These are phyloP conservation scores for Vidua chalybeata DNA, from an alignment of 2,113 vertebrate species.

Conservation along the genomic window DNA sequence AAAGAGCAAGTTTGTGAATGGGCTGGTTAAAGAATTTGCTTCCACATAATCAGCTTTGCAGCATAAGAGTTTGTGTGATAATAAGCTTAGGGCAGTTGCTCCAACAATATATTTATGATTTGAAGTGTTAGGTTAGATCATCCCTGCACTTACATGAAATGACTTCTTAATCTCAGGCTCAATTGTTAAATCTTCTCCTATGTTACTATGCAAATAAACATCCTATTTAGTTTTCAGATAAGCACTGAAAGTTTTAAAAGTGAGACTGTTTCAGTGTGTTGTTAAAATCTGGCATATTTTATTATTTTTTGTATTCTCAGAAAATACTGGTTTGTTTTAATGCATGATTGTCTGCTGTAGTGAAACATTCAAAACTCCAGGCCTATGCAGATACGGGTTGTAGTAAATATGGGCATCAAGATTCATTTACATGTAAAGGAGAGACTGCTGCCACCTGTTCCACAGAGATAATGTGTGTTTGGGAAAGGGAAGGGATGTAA, in stretches of 20 bases:
- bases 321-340: not conserved
- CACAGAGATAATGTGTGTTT: slow-evolving; percentile 68
- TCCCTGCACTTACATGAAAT: not conserved
- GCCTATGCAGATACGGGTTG: not conserved
- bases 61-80: not conserved
- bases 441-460: slow-evolving; percentile 69
- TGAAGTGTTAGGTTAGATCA: not conserved
- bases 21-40: not conserved
- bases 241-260: not conserved
- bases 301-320: slow-evolving; percentile 7
- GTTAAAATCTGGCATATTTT: not conserved
- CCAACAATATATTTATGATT: not conserved
- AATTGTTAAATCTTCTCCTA: not conserved
- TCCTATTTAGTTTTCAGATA: not conserved
- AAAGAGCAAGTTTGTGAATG: not conserved
- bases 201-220: not conserved
- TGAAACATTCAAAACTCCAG: slow-evolving; percentile 11
- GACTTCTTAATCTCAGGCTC: not conserved
- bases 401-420: slow-evolving; percentile 46
- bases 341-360: not conserved
- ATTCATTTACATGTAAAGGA: slow-evolving; percentile 69
- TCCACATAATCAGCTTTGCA: not conserved
- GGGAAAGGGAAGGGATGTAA: slow-evolving; percentile 56
- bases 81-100: not conserved
- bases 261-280: not conserved